Percentiles rank a stretch among this genome's conserved stretches.
Evolutionary conservation across 1,140 invertebrate genomes (phyloP).

Genomic region (Drosophila ogumai): DNA sequence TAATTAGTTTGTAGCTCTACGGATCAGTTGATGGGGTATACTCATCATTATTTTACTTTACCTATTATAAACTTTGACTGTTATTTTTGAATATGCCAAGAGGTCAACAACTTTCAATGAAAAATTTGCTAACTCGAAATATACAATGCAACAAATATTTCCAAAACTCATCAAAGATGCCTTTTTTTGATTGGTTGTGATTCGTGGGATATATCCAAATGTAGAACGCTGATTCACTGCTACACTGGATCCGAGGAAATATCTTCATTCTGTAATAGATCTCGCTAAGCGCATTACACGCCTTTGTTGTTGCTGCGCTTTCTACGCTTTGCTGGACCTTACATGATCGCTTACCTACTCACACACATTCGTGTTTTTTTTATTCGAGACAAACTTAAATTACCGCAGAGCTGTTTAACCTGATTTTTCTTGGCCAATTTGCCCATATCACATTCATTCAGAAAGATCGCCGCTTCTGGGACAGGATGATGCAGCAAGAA

Average conservation of each 20-base stretch:
- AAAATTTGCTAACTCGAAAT: constrained; percentile 60
- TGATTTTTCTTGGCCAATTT: constrained; percentile 74
- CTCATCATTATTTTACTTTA: constrained; percentile 38
- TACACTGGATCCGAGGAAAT: constrained; percentile 14
- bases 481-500: constrained; percentile 69
- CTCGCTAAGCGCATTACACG: constrained; percentile 35
- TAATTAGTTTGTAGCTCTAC: constrained; percentile 43
- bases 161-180: constrained; percentile 17
- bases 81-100: constrained; percentile 60
- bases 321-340: constrained; percentile 63
- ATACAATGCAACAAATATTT: constrained; percentile 70
- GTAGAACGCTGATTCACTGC: constrained; percentile 30
- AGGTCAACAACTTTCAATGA: constrained; percentile 28
- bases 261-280: constrained; percentile 35
- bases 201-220: not conserved
- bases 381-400: constrained; percentile 60
- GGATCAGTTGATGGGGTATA: constrained; percentile 38
- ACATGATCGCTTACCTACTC: constrained; percentile 33
- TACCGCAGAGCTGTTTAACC: constrained; percentile 76
- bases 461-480: constrained; percentile 46
- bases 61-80: constrained; percentile 73
- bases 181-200: constrained; percentile 4
- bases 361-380: constrained; percentile 5
- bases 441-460: constrained; percentile 67
- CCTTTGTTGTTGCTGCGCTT: constrained; percentile 33